These are phyloP conservation scores for Cydia amplana DNA, from an alignment of 1,140 invertebrate genomes.

Conservation along the genomic window DNA sequence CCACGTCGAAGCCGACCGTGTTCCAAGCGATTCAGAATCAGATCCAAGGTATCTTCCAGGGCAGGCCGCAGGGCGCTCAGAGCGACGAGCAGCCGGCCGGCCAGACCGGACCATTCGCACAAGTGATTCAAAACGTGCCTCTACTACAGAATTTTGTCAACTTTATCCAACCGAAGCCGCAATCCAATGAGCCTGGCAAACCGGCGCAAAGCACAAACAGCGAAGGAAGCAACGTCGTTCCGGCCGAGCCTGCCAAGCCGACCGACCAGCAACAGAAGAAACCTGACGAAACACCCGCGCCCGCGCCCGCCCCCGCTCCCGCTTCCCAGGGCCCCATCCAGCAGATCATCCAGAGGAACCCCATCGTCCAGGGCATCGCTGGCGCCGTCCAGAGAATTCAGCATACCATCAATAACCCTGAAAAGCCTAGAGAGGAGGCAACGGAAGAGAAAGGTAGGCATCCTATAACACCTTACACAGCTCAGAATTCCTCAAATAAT, in stretches of 20 bases:
- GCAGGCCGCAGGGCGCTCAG: not conserved
- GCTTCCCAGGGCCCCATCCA: conserved; percentile 49
- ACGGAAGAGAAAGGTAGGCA: conserved; percentile 33
- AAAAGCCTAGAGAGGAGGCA: conserved; percentile 51
- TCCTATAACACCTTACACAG: not conserved
- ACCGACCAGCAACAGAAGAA: conserved; percentile 35
- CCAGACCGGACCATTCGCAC: conserved; percentile 36
- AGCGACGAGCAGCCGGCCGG: conserved; percentile 12
- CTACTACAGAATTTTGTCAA: conserved; percentile 35
- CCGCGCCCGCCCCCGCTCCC: conserved; percentile 28
- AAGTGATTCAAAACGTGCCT: conserved; percentile 39
- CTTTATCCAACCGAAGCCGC: conserved; percentile 34
- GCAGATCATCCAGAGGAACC: conserved; percentile 62
- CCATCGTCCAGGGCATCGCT: conserved; percentile 59
- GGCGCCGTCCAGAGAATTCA: conserved; percentile 59
- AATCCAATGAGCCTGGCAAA: conserved; percentile 28
- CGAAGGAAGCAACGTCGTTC: conserved; percentile 39
- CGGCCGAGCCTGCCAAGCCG: conserved; percentile 27
- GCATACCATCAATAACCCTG: conserved; percentile 46
- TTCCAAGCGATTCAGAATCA: conserved; percentile 37
- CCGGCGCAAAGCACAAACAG: conserved; percentile 21
- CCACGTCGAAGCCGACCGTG: conserved; percentile 33
- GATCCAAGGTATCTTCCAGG: conserved; percentile 31
- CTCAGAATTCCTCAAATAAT: not conserved
- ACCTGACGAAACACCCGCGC: conserved; percentile 29